Evolutionary conservation across 2,113 vertebrate genomes (phyloP).

Genomic region (Sula dactylatra): DNA sequence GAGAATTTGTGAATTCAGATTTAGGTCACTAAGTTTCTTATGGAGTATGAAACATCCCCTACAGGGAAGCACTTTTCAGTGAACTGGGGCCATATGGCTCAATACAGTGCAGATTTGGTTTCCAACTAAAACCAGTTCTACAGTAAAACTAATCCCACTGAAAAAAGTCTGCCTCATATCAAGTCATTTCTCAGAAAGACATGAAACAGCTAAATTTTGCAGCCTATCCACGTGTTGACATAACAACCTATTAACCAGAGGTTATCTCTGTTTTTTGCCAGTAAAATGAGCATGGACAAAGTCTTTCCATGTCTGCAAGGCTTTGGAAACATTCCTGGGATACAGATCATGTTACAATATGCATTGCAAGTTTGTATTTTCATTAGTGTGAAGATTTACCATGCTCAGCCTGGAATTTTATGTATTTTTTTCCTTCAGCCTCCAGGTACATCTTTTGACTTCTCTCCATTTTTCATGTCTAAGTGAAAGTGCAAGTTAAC

Average conservation of each 20-base stretch:
- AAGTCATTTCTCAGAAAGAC: background rate
- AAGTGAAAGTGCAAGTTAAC: background rate
- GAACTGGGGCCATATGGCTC: background rate
- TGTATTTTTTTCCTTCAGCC: background rate
- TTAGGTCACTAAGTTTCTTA: background rate
- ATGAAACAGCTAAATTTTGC: background rate
- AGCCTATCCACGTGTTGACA: background rate
- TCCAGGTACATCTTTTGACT: background rate
- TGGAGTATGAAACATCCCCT: background rate
- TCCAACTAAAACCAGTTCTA: background rate
- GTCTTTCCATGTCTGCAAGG: background rate
- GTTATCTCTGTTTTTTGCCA: background rate
- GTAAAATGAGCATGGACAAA: background rate
- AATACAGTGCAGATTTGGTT: background rate
- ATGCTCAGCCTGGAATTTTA: background rate
- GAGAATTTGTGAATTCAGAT: background rate
- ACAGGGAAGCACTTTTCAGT: background rate
- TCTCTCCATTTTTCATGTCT: background rate
- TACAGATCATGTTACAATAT: background rate
- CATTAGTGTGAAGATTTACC: background rate
- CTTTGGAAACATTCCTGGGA: background rate
- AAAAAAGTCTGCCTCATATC: background rate
- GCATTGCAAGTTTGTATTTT: background rate
- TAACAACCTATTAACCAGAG: background rate
- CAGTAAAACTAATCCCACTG: background rate